phyloP scores from a whole-genome alignment of 2,888 invertebrate species.

The Drosophila nr. fundita region DNA sequence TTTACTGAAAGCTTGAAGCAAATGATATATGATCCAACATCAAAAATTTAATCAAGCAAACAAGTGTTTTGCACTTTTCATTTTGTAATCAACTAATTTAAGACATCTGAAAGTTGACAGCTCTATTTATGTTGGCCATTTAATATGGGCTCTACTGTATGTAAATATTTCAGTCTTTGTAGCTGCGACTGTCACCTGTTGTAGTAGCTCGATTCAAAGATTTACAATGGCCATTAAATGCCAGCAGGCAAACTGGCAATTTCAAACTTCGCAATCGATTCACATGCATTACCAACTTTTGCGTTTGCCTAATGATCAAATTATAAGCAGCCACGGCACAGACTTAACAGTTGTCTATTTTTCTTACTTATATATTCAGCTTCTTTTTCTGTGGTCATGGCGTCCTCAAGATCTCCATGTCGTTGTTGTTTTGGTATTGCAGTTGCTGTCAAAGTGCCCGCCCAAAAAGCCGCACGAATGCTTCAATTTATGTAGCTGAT shows the following conservation, averaged over 20 bases:
- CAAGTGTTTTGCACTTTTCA: background rate
- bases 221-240: conserved; percentile 65
- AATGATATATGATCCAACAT: background rate
- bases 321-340: conserved; percentile 41
- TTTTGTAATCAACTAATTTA: background rate
- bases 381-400: conserved; percentile 6
- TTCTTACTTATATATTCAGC: background rate
- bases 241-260: conserved; percentile 51
- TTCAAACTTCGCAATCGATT: conserved; percentile 43
- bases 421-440: background rate
- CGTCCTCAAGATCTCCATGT: conserved; percentile 1
- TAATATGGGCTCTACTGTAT: conserved; percentile 32
- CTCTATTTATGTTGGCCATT: background rate
- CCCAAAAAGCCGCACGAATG: conserved; percentile 47
- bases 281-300: conserved; percentile 42
- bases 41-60: background rate
- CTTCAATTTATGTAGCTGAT: conserved; percentile 69
- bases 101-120: background rate
- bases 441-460: conserved; percentile 19
- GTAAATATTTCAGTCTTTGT: conserved; percentile 14
- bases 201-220: conserved; percentile 43
- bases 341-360: conserved; percentile 11
- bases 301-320: conserved; percentile 58
- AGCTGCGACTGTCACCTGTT: conserved; percentile 42
- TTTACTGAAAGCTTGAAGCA: background rate